Evolutionary conservation across 2,113 vertebrate species (phyloP).

Genomic region (Phoenicopterus ruber): DNA sequence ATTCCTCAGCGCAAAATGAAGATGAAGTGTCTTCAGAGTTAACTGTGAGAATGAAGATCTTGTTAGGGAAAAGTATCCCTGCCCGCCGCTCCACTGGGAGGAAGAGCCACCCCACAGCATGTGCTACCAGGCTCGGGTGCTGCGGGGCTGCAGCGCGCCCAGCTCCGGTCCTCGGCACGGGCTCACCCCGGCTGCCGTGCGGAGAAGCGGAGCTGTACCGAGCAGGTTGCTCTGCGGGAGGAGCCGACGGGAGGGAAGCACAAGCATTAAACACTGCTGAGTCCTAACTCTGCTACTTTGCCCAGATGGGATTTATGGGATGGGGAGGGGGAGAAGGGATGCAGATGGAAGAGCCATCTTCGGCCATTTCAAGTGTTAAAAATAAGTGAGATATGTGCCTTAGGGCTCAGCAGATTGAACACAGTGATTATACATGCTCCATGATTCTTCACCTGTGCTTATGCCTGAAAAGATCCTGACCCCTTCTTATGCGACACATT

Average conservation of each 20-base stretch:
- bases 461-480: not conserved
- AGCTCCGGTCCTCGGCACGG: fast-evolving
- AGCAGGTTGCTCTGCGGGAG: not conserved
- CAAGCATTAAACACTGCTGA: not conserved
- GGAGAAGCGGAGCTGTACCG: not conserved
- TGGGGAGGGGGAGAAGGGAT: constrained; percentile 27
- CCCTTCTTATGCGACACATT: constrained; percentile 3
- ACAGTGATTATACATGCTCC: not conserved
- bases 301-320: constrained; percentile 40
- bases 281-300: constrained; percentile 19
- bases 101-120: not conserved
- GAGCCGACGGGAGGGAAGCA: not conserved
- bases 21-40: not conserved
- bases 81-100: not conserved
- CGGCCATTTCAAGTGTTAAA: constrained; percentile 44
- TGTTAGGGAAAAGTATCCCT: not conserved
- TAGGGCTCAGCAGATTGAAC: constrained; percentile 58
- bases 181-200: fast-evolving
- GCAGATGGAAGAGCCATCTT: constrained; percentile 60
- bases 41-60: not conserved
- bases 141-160: fast-evolving
- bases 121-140: not conserved
- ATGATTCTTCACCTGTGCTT: constrained; percentile 38
- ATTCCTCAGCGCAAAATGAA: not conserved
- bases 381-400: constrained; percentile 57